Evolutionary conservation across 1,140 invertebrate species (phyloP), one percentile per base, ranked within the genome.

Genomic region (Agrilus planipennis): DNA sequence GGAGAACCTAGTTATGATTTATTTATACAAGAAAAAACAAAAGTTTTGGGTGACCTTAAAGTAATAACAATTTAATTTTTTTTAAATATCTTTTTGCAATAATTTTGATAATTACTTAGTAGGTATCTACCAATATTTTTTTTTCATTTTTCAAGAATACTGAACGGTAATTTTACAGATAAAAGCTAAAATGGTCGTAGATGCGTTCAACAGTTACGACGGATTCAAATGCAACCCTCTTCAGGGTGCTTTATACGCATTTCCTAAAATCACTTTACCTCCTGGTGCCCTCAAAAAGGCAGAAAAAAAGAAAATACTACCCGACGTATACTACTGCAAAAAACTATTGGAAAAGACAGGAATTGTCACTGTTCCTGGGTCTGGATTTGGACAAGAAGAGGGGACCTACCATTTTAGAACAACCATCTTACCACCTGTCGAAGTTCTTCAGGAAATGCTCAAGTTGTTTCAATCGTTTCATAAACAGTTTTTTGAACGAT

Each of bases 221-320:
- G 89, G 90, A 14, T 85, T 91, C 50, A 76, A 62, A 20, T 89
- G 85, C 49, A 89, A 89, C 58, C 60, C 70, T 39, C 81, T 94
- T 44, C 54, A 89, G 87, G 91, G 92, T 17, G 89, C 93, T 2
- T 96, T 97, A 92, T 97, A 97, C 63, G 90, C 90, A 23, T 92
- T 97, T 60, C 92, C 93, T 2, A 70, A 73, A 44, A 60, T 90
- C 18, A 65, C 70, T 21, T 52, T 90, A 17, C 84, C 87, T 3
- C 61, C 68, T 32, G 84, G 81, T 55, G 86, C 84, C 0, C 70
- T 89, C 19, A 71, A 75, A 46, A 79, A 76, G 18, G 87, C 88
- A 1, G 76, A 81, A 58, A 69, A 71, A 18, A 70, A 63, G 29
- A 72, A 72, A 4, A 70, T 78, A 61, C 62, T 72, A 17, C 81